Percentiles rank a stretch among this genome's conserved stretches.
Evolutionary conservation across 2,797 vertebrate genomes (phyloP).

Genomic region (Danio tinwini): DNA sequence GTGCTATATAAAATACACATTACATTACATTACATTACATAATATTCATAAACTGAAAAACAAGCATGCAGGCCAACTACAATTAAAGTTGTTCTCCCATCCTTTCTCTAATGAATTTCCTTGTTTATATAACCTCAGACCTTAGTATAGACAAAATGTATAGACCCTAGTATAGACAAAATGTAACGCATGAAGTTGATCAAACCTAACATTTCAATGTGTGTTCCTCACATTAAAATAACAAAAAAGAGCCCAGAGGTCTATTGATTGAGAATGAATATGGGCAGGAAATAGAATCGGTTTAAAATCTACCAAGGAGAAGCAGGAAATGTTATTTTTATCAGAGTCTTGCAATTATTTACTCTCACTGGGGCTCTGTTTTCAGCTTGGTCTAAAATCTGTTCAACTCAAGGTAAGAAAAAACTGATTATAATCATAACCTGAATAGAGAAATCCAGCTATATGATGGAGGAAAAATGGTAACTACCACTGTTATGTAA

Average conservation of each 20-base stretch:
- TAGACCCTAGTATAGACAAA: background rate
- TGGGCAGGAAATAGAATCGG: conserved; percentile 11
- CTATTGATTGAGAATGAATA: conserved; percentile 26
- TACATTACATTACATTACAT: no score
- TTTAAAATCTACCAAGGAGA: conserved; percentile 14
- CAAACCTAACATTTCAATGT: conserved; percentile 1
- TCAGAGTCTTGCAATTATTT: conserved; percentile 14
- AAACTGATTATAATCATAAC: background rate
- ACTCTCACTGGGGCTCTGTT: background rate
- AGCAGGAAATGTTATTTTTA: conserved; percentile 30
- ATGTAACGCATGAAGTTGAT: background rate
- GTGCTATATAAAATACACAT: no score
- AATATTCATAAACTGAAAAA: background rate
- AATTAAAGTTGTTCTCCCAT: background rate
- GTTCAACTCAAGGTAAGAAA: conserved; percentile 9
- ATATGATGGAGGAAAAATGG: background rate
- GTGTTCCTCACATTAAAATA: background rate
- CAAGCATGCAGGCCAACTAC: background rate
- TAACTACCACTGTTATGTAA: background rate
- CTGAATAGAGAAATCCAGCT: background rate
- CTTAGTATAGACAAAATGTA: background rate
- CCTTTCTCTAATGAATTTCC: background rate
- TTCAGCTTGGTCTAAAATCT: background rate
- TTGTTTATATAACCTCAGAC: background rate
- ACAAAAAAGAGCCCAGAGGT: background rate